These are phyloP conservation scores for Ctenosaura bakeri DNA, from an alignment of 2,797 vertebrate genomes.

Conservation along the genomic window DNA sequence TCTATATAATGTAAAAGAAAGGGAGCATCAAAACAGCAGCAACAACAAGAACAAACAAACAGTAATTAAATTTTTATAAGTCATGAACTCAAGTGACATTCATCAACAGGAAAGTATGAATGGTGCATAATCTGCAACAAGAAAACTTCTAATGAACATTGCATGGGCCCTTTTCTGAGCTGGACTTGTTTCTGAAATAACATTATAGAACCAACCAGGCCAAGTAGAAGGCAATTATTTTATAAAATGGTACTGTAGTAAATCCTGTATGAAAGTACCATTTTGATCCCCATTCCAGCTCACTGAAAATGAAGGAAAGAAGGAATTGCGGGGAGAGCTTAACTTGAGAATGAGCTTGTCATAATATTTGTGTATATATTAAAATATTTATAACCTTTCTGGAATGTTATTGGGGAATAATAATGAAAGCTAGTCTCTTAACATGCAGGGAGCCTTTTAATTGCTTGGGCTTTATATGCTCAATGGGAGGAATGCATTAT, in stretches of 20 bases:
- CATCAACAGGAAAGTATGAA: neutral
- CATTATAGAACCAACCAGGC: neutral
- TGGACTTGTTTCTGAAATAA: neutral
- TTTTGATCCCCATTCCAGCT: neutral
- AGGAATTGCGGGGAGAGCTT: too few species aligned
- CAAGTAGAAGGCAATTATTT: neutral
- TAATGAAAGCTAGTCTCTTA: too few species aligned
- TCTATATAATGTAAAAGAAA: neutral
- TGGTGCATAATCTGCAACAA: neutral
- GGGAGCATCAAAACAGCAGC: neutral
- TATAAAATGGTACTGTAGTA: neutral
- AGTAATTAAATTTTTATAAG: neutral
- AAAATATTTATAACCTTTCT: too few species aligned
- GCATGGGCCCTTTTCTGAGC: neutral
- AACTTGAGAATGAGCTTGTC: neutral
- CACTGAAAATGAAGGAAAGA: neutral
- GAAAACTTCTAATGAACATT: neutral
- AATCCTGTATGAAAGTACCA: neutral
- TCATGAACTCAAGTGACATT: neutral
- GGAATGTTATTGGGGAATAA: too few species aligned
- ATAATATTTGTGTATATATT: too few species aligned
- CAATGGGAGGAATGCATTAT: too few species aligned
- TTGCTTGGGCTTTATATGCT: too few species aligned
- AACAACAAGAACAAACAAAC: neutral
- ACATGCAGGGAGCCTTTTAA: too few species aligned